Conservation (phyloP, 2,113 vertebrate genomes). For the Semicossyphus pulcher region DNA sequence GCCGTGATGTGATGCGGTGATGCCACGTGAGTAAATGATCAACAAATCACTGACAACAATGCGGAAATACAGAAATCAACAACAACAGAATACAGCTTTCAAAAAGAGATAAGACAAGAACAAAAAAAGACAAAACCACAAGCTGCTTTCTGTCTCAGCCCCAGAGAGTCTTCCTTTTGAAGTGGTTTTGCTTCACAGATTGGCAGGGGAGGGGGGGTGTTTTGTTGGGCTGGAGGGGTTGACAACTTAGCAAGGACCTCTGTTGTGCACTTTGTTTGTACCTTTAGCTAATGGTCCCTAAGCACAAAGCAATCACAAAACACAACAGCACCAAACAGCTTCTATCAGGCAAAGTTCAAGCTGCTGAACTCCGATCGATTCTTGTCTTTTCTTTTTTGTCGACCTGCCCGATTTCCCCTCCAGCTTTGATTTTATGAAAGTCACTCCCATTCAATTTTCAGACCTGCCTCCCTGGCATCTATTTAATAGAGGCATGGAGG, state of each 20-base stretch:
- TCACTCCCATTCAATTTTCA: slow-evolving; percentile 23
- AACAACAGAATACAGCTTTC: slow-evolving; percentile 72
- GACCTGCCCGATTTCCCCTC: slow-evolving; percentile 26
- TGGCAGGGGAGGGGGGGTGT: neutral
- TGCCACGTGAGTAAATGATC: slow-evolving; percentile 70
- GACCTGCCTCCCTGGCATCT: neutral
- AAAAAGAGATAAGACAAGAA: slow-evolving; percentile 54
- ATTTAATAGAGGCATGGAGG: neutral
- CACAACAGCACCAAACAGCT: slow-evolving; percentile 29
- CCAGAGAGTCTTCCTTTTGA: slow-evolving; percentile 73
- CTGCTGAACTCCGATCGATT: slow-evolving; percentile 36
- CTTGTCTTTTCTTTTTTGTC: neutral
- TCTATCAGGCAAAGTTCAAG: slow-evolving; percentile 48
- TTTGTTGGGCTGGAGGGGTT: slow-evolving; percentile 7
- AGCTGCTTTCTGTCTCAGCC: slow-evolving; percentile 68
- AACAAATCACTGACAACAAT: slow-evolving; percentile 79
- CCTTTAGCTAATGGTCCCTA: slow-evolving; percentile 52
- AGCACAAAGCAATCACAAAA: slow-evolving; percentile 54
- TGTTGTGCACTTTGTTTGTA: slow-evolving; percentile 58
- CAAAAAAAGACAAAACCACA: slow-evolving; percentile 66
- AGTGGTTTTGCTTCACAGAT: slow-evolving; percentile 78
- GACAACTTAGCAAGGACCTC: slow-evolving; percentile 49
- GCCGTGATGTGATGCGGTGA: slow-evolving; percentile 55
- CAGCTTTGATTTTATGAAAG: slow-evolving; percentile 31
- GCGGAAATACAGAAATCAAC: slow-evolving; percentile 73